Conservation (phyloP, 2,888 invertebrate species). For the Lasioglossum morio region DNA sequence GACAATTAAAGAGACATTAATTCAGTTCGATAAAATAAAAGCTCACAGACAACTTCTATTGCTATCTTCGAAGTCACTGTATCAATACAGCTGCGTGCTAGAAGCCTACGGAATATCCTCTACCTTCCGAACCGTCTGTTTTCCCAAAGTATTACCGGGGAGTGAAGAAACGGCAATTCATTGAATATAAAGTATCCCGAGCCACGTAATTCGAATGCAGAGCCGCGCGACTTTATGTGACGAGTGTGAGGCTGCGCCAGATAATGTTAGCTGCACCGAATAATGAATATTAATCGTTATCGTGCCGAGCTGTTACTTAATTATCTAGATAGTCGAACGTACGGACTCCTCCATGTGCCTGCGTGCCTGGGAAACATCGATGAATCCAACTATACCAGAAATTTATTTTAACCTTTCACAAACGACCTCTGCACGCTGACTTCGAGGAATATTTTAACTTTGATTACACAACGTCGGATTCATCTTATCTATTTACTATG, state of each 20-base stretch:
- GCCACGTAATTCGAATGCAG: slow-evolving; percentile 20
- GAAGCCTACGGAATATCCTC: neutral
- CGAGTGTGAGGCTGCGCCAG: slow-evolving; percentile 6
- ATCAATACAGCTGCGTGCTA: neutral
- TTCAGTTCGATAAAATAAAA: no score
- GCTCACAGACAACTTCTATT: neutral
- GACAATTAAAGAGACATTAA: no score
- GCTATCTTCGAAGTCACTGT: neutral
- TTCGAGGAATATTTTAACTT: neutral
- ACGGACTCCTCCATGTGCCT: neutral
- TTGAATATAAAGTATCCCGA: neutral
- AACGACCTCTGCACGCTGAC: neutral
- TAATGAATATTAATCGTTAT: slow-evolving; percentile 44
- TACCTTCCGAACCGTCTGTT: neutral
- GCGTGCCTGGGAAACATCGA: neutral
- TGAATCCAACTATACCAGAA: neutral
- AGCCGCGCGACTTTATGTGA: slow-evolving; percentile 6
- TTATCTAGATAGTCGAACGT: slow-evolving; percentile 30
- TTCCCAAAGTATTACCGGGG: neutral
- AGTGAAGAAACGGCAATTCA: slow-evolving; percentile 1
- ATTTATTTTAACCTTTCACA: neutral
- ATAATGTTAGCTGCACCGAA: slow-evolving; percentile 5
- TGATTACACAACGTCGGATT: neutral
- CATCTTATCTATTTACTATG: neutral
- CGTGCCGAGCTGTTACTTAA: slow-evolving; percentile 24